Base-by-base conservation (phyloP, 2,797 vertebrate species). In the Channa striata region DNA sequence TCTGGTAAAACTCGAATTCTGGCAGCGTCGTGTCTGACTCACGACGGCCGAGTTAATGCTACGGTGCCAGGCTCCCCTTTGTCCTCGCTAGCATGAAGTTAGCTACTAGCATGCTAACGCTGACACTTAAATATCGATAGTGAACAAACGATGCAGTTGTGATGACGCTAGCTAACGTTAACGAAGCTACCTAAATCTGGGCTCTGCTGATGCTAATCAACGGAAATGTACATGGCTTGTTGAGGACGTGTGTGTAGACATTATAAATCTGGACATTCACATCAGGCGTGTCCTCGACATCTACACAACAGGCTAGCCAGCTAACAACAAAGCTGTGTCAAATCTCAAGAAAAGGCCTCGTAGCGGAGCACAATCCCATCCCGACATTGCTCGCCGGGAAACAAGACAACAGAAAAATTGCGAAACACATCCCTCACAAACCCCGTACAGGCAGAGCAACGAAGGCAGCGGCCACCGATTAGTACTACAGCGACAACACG, bases 361-460 rank as follows among this genome's bases (percentile, higher is more conserved):
- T 74, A 86, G 80, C 70, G 67, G 71, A 83, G 64, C 86, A 77
- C 82, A 87, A 81, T 88, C 89, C 82, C 81, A 90, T 87, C 81
- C 89, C 89, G 91, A 91, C 92, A 86, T 86, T 82, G 74, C 89
- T 91, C 82, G 76, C 87, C 84, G 89, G 91, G 86, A 90, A 90
- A 82, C 87, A 86, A 89, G 86, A 90, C 90, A 90, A 87, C 87
- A 90, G 87, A 73, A 89, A 86, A 84, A 77, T 72, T 61, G 81
- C 74, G 60, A 89, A 90, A 91, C 67, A 88, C 86, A 91, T 67
- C 80, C 47, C 74, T 59, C 33, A 36, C 65, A 83, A n/a, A 33
- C 49, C 42, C 59, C 46, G 53, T 4, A 40, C 6, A 21, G 64
- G 20, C 16, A 43, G 20, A 6, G 13, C 50, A 17, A 33, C 30